Evolutionary conservation across 2,888 invertebrate genomes (phyloP), one percentile per base, ranked within the genome.

Genomic region (Drosophila formosana): DNA sequence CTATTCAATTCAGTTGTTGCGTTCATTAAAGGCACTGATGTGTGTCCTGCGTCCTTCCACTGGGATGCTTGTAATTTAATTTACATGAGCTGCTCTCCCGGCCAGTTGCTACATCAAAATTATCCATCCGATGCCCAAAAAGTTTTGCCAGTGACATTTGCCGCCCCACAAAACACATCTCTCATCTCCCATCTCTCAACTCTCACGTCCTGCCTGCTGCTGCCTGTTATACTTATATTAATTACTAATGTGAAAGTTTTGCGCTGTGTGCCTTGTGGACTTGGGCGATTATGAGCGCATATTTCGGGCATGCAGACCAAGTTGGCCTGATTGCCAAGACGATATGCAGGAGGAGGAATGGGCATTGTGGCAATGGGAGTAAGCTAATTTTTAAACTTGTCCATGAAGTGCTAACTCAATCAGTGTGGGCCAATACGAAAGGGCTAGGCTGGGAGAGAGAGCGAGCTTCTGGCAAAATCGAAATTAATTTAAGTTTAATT

Each of bases 371-470:
- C 13, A 41, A 25, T 28, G 39, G 63, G 47, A 18, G 30, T 50
- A 37, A 67, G 67, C 68, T 67, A 71, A 82, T 71, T 78, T 71
- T 75, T 66, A 66, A 82, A 80, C 80, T 83, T 80, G 68, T 57
- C 75, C 66, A 81, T 72, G 65, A 84, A 87, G 85, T 87, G 82
- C 70, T 87, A 87, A 85, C 77, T 85, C 80, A 87, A 85, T 87
- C 75, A 82, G 72, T 82, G 73, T 72, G 72, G 41, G 66, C 62
- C 67, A 69, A 75, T 72, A 67, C 66, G 58, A 66, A 65, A 49
- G 30, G 57, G 52, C 23, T 28, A 25, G 2, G 61, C 45, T n/a
- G 8, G 1, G 7, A 53, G 34, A 25, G 30, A 47, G 25, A 58
- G 60, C 52, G 39, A n/a, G 34, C 75, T 61, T 37, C 47, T 55